phyloP scores from a whole-genome alignment of 2,113 vertebrate genomes.

The Embiotoca jacksoni region DNA sequence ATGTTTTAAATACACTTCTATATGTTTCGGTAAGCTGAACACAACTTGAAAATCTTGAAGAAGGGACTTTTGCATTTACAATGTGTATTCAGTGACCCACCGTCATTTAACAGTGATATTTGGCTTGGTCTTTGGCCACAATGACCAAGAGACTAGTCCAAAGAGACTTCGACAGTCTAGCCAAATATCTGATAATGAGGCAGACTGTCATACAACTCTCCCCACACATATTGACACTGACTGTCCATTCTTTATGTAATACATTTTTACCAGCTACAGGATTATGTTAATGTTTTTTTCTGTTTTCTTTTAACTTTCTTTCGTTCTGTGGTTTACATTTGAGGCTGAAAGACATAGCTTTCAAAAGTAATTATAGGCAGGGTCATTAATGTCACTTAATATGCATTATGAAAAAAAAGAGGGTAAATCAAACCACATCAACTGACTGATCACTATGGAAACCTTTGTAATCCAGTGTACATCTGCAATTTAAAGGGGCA shows the following conservation, averaged over 20 bases:
- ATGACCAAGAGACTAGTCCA: conserved; percentile 3
- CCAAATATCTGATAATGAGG: conserved; percentile 24
- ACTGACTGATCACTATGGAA: conserved; percentile 25
- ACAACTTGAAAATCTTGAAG: neutral
- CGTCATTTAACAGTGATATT: conserved; percentile 1
- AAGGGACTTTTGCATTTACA: neutral
- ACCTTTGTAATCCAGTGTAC: conserved; percentile 12
- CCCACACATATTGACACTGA: neutral
- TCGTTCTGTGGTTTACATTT: neutral
- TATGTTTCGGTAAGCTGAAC: too few relatives aligned
- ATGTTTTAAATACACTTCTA: neutral
- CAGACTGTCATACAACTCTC: neutral
- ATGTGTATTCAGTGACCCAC: neutral
- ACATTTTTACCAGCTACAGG: conserved; percentile 4
- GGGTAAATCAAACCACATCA: conserved; percentile 6
- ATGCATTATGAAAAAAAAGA: conserved; percentile 49
- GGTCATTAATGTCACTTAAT: conserved; percentile 46
- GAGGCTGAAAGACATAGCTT: conserved; percentile 14
- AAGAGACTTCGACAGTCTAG: neutral
- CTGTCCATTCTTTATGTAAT: neutral
- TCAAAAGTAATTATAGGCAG: conserved; percentile 36
- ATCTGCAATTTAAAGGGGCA: neutral
- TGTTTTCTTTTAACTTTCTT: neutral
- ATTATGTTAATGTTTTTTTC: neutral
- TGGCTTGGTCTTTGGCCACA: conserved; percentile 6